Evolutionary conservation across 2,797 vertebrate species (phyloP), one percentile per base, ranked within the genome.

Genomic region (Cuculus canorus): DNA sequence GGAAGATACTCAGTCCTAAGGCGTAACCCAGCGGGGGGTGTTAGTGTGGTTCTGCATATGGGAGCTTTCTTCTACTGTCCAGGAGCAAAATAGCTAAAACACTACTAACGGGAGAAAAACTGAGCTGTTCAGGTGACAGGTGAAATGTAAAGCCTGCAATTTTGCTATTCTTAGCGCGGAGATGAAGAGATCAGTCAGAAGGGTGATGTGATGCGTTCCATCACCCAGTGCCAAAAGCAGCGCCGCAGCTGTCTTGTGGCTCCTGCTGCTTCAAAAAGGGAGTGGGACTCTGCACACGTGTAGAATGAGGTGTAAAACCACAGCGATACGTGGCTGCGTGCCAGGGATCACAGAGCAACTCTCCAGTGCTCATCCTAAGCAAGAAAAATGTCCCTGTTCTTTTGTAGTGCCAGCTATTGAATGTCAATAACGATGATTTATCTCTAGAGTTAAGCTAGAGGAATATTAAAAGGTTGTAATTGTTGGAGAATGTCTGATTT

Each of bases 291-390:
- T 25, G 25, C 15, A 4, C 16, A 1, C 5, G 0, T 5, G 28
- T 5, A 1, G 12, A 19, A 17, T 2, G 27, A 53, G 56, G 35
- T 12, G 35, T 14, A 39, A 59, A 37, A 25, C 70, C 11, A 3
- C n/a, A 1, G 4, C 0, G 0, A 0, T 3, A 15, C 2, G 6
- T 2, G 3, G 22, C 66, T 41, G 9, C 1, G 1, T 27, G 50
- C 59, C 70, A n/a, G 35, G 79, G 35, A 43, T 16, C 28, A 2
- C 25, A 2, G 2, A 2, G 3, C 24, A 10, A 0, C 61, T 33
- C 79, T 45, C 5, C 4, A 9, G 48, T 17, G 68, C 18, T 70
- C 4, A 1, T 66, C 39, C 81, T 61, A 27, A 53, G 61, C 18
- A 48, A 81, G 64, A 91, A 85, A 43, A 80, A 65, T 11, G 57